Evolutionary conservation across 2,113 vertebrate species (phyloP), one percentile per base, ranked within the genome.

Genomic region (Corynorhinus townsendii): DNA sequence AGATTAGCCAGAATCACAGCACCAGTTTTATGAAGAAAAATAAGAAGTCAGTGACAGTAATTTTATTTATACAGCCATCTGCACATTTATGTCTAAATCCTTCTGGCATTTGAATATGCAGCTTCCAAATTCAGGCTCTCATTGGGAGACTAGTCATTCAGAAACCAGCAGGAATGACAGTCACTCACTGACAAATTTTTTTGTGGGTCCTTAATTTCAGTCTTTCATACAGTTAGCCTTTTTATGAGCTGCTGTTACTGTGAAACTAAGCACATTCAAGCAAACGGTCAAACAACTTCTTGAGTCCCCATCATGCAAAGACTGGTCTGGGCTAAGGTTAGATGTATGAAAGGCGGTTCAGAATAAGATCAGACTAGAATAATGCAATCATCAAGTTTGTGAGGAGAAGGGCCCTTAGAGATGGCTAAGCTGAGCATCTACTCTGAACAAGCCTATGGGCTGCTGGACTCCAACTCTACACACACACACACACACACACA

Each of bases 11-110:
- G 59, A 95, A 81, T 94, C 96, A 66, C 12, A 91, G 5, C 38
- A 19, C 45, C n/a, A 71, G 7, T 91, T 96, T 97, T 96, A 97
- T 68, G 77, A 56, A 95, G n/a, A 77, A 77, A 95, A 95, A 94
- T 88, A 75, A 91, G 95, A 96, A 97, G 26, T 3, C 22, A 79
- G 0, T 76, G 87, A 26, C 14, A 92, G 79, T 89, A n/a, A 35
- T 90, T 49, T 95, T 95, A 95, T 92, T 88, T 91, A 91, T 80
- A 59, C 11, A 16, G 49, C 20, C 56, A 83, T 89, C 35, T 97
- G 77, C 71, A 92, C 79, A 83, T 90, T 97, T 20, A 26, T 81
- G 62, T 88, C 66, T 89, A 94, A 95, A 84, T 86, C 28, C 35
- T 64, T 90, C 90, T 93, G 56, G 86, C 64, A 90, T 81, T 90